Evolutionary conservation across 1,140 invertebrate genomes (phyloP).

Genomic region (Drosophila serrata): DNA sequence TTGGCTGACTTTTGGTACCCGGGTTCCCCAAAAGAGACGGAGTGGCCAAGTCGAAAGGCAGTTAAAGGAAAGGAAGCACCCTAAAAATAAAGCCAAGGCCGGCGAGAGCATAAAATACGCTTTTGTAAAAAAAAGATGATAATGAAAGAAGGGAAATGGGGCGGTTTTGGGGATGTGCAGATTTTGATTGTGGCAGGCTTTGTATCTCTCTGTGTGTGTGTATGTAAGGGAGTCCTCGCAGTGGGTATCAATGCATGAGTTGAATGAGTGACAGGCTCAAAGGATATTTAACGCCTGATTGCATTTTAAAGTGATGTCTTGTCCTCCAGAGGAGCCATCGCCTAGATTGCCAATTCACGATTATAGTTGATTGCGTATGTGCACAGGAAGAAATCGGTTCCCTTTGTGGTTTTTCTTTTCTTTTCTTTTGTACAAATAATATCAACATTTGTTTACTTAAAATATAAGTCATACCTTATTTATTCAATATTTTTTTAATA

Average conservation of each 20-base stretch:
- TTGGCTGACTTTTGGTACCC: slow-evolving; percentile 11
- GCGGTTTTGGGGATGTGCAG: slow-evolving; percentile 5
- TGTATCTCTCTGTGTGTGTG: background rate
- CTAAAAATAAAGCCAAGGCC: slow-evolving; percentile 59
- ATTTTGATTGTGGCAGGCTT: slow-evolving; percentile 12
- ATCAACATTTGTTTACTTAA: background rate
- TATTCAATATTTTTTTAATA: no score
- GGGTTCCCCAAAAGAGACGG: background rate
- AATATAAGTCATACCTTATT: background rate
- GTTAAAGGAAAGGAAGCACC: slow-evolving; percentile 34
- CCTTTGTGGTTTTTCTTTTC: background rate
- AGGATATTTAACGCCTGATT: slow-evolving; percentile 78
- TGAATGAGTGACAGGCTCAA: slow-evolving; percentile 69
- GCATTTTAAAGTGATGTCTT: slow-evolving; percentile 70
- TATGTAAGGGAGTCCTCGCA: slow-evolving; percentile 4
- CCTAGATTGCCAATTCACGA: slow-evolving; percentile 54
- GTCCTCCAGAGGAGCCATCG: slow-evolving; percentile 38
- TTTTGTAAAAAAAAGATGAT: slow-evolving; percentile 54
- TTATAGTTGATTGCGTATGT: slow-evolving; percentile 31
- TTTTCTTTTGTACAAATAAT: background rate
- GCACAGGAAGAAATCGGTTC: slow-evolving; percentile 4
- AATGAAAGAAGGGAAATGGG: slow-evolving; percentile 38
- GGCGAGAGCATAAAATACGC: slow-evolving; percentile 60
- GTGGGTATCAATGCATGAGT: slow-evolving; percentile 61
- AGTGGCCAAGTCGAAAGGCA: slow-evolving; percentile 38